phyloP scores from a whole-genome alignment of 1,140 invertebrate genomes.

The Micrasema longulum region DNA sequence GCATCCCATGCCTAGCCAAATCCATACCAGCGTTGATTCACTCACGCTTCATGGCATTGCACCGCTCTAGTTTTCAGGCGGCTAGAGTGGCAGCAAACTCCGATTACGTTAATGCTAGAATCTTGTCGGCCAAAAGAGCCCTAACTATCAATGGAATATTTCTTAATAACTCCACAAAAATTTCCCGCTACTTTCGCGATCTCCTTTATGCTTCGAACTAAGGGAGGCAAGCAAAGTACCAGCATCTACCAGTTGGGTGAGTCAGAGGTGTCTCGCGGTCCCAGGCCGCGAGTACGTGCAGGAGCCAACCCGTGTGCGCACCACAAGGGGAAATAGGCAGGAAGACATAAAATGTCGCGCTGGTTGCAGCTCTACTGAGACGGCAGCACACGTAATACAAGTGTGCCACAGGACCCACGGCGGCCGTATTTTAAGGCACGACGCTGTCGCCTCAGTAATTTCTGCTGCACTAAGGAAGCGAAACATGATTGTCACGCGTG shows the following conservation, averaged over 20 bases:
- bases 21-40: slow-evolving; percentile 42
- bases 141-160: slow-evolving; percentile 43
- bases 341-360: slow-evolving; percentile 55
- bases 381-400: slow-evolving; percentile 59
- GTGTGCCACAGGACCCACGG: slow-evolving; percentile 59
- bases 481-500: too few species aligned
- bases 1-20: slow-evolving; percentile 47
- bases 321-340: slow-evolving; percentile 42
- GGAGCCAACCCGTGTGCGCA: background rate
- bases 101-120: slow-evolving; percentile 31
- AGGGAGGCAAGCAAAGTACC: slow-evolving; percentile 50
- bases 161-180: slow-evolving; percentile 38
- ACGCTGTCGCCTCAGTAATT: background rate
- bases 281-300: too few species aligned
- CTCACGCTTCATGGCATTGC: slow-evolving; percentile 46
- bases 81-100: slow-evolving; percentile 42
- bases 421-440: slow-evolving; percentile 57
- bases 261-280: too few species aligned
- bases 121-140: slow-evolving; percentile 24
- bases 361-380: slow-evolving; percentile 57
- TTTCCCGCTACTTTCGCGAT: slow-evolving; percentile 15
- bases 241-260: slow-evolving; percentile 35
- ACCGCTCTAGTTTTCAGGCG: slow-evolving; percentile 37
- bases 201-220: slow-evolving; percentile 6
- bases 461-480: background rate